Evolutionary conservation across 2,797 vertebrate species (phyloP).

Genomic region (Cirrhinus mrigala): DNA sequence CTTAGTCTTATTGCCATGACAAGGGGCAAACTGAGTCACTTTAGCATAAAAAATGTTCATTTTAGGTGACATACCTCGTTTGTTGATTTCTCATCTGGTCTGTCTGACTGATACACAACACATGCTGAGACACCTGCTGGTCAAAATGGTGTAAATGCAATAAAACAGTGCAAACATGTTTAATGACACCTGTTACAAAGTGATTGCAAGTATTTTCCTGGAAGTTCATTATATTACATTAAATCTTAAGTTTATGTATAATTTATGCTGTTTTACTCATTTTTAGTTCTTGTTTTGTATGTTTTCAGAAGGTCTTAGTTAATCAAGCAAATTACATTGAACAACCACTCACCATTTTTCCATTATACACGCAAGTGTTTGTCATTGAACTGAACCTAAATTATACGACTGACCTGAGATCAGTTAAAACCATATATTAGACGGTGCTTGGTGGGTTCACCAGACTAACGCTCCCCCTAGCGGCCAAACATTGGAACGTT

Average conservation of each 20-base stretch:
- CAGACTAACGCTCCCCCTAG: too few relatives aligned
- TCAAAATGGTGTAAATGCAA: too few relatives aligned
- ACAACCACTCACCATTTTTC: neutral
- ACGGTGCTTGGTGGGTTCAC: neutral
- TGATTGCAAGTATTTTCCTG: neutral
- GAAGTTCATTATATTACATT: neutral
- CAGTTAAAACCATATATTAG: neutral
- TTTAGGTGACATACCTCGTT: too few relatives aligned
- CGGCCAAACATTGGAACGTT: too few relatives aligned
- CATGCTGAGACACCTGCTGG: too few relatives aligned
- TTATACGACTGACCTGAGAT: neutral
- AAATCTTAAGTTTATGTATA: neutral
- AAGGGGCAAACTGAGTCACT: too few relatives aligned
- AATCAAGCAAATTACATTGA: neutral
- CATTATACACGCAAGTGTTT: neutral
- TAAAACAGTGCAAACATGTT: too few relatives aligned
- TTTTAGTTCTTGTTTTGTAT: neutral
- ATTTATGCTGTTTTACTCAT: neutral
- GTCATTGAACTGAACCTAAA: neutral
- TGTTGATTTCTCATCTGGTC: too few relatives aligned
- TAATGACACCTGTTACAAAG: too few relatives aligned
- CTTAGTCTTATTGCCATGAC: neutral
- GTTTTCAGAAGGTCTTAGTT: neutral
- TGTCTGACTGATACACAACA: too few relatives aligned
- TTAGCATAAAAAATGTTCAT: neutral